phyloP scores from a whole-genome alignment of 1,140 invertebrate species.

The Cardiocondyla obscurior region DNA sequence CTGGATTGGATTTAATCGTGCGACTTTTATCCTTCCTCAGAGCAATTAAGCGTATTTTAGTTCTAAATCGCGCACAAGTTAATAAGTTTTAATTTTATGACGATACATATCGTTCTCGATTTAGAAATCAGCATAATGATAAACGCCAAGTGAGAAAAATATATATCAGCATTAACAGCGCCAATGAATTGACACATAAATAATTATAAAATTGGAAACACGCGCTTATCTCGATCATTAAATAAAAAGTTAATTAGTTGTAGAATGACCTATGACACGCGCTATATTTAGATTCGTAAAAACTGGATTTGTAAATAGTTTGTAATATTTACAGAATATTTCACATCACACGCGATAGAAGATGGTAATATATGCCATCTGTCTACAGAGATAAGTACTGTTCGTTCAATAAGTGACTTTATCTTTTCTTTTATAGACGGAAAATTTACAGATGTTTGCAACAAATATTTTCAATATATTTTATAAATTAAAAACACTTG shows the following conservation, averaged over 20 bases:
- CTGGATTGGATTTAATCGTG: constrained; percentile 24
- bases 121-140: not conserved
- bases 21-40: not conserved
- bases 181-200: not conserved
- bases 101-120: not conserved
- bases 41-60: not conserved
- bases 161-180: not conserved
- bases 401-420: not conserved
- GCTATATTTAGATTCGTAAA: not conserved
- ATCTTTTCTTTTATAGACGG: not conserved
- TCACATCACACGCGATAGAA: not conserved
- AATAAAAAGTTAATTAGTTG: not conserved
- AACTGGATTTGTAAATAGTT: too few species aligned
- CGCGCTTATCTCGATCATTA: not conserved
- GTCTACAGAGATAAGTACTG: not conserved
- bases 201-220: not conserved
- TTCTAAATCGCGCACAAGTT: not conserved
- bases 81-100: not conserved
- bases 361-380: constrained; percentile 21
- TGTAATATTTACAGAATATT: not conserved
- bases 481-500: not conserved
- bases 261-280: not conserved
- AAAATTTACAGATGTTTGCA: not conserved
- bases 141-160: not conserved
- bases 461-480: constrained; percentile 7